Evolutionary conservation across 2,888 invertebrate genomes (phyloP), one percentile per base, ranked within the genome.

Genomic region (Drepana falcataria): DNA sequence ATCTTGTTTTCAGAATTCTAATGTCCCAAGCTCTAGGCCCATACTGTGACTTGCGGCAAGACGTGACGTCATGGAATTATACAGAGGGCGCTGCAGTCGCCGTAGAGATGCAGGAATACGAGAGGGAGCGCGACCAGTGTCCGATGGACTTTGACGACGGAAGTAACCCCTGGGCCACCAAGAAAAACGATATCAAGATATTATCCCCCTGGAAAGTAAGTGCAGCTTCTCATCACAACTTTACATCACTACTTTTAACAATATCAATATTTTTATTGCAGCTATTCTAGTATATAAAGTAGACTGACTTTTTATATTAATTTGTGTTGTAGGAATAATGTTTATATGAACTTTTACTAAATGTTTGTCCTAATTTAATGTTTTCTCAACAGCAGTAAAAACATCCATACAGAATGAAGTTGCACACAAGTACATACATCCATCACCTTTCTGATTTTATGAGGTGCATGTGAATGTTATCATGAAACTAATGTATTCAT

Each of bases 81-180:
- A 95, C 96, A 0, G 96, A 98, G 79, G 99, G 99, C 53, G 98
- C 99, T 33, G 96, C 97, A 51, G 98, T 98, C 60, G 95, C 97
- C 48, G 87, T 99, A 33, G 95, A 96, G 73, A 95, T 99, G 93
- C 94, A 95, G 64, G 99, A 97, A 85, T 97, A 96, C 73, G 98
- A 98, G 85, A 92, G 98, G 88, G 96, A 97, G 87, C 94, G 98
- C 68, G 99, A 99, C 90, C 96, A 97, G 75, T 99, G 99, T 81
- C 99, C 99, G 0, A 98, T 99, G 97, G 95, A 96, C 79, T 99
- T 98, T 77, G 98, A 99, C 75, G 98, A 98, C 77, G 99, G 99
- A 5, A 91, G 93, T 48, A 94, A 98, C 85, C 98, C 98, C 0
- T 98, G 96, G 96, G 71, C 92, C 1, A 90, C 92, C 54, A 93